Conservation (phyloP, 2,797 vertebrate species). For the Varecia variegata region DNA sequence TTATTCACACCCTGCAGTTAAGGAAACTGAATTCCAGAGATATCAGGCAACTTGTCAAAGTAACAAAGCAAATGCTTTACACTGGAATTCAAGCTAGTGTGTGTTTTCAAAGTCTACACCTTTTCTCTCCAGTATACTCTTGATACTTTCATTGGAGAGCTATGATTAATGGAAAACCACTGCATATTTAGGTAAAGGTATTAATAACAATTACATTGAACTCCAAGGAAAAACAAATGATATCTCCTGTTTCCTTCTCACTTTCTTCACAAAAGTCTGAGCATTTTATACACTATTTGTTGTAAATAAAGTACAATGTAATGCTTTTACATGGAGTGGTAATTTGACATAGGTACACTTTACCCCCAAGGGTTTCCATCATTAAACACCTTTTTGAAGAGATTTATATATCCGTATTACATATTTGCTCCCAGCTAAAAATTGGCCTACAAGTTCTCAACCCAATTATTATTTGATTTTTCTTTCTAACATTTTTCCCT, state of each 20-base stretch:
- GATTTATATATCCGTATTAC: not conserved
- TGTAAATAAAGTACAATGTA: not conserved
- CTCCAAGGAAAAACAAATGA: not conserved
- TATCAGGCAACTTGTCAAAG: not conserved
- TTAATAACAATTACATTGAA: not conserved
- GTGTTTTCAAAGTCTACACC: not conserved
- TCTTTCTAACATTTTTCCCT: conserved; percentile 43
- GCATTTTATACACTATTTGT: not conserved
- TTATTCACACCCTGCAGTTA: not conserved
- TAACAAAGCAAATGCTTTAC: not conserved
- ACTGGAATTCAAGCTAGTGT: not conserved
- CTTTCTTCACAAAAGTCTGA: not conserved
- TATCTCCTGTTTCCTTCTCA: not conserved
- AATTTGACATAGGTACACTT: not conserved
- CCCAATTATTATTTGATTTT: conserved; percentile 63
- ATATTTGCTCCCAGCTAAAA: conserved; percentile 54
- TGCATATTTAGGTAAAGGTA: not conserved
- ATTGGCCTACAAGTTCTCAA: conserved; percentile 24
- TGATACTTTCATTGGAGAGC: not conserved
- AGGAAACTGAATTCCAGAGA: not conserved
- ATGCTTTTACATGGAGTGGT: not conserved
- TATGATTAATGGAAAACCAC: not conserved
- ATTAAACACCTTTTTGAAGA: conserved; percentile 25
- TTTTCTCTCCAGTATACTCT: not conserved
- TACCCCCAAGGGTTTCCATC: not conserved